Evolutionary conservation across 2,888 invertebrate genomes (phyloP), one percentile per base, ranked within the genome.

Genomic region (Eristalinus sepulchralis): DNA sequence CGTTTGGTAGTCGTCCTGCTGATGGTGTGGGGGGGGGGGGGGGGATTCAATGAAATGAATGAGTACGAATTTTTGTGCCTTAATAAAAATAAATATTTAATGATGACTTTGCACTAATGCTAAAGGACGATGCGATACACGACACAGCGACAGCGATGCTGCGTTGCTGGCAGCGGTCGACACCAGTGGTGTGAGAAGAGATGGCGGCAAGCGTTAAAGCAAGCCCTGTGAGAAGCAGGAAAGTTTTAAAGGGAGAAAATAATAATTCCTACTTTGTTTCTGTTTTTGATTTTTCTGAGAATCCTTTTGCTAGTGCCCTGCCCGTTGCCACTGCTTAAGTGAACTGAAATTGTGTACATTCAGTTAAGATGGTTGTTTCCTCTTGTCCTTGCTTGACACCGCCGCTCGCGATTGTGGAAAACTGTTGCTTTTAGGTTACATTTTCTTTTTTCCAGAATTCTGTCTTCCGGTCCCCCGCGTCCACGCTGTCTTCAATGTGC

Each of bases 41-140:
- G 64, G 80, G 72, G 81, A 81, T 85, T 81, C 81, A 85, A 77
- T 85, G 68, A 81, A 81, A 85, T 77, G 85, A 85, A 85, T 85
- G 81, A 73, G 81, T 78, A 73, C 73, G 81, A 78, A 64, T 78
- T 86, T 82, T 78, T 57, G 64, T 68, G 79, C 72, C 78, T 79
- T 83, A 87, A 87, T 83, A 83, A 80, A 87, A 80, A 87, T 89
- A 88, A 89, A 88, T 89, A 89, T 89, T 89, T 89, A 83, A 89
- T 88, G 88, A 88, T 88, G 88, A 88, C 86, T 89, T 83, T 88
- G 83, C 85, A 83, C 83, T 88, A 88, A 86, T 72, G 78, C 72
- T 72, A 70, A 73, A 83, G 81, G 81, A 82, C 83, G 79, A 83
- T 60, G 66, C 67, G 72, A 76, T 57, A 27, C 34, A 75, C 67